These are phyloP conservation scores for Hydropotes inermis DNA, from an alignment of 2,113 vertebrate genomes.

Conservation along the genomic window DNA sequence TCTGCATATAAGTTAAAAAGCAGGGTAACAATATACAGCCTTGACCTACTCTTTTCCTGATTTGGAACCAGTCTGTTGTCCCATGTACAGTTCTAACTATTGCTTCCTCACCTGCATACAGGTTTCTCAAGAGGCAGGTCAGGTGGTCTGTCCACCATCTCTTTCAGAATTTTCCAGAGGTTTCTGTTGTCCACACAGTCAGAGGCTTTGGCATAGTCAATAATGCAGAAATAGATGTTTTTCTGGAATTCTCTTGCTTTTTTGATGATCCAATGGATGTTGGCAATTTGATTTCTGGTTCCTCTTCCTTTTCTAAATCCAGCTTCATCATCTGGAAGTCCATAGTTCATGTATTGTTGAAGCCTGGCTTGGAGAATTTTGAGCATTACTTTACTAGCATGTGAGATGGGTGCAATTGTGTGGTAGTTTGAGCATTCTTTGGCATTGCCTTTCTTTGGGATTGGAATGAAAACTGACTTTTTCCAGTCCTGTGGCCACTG, in stretches of 20 bases:
- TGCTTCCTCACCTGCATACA: not conserved
- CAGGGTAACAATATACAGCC: not conserved
- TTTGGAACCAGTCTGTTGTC: not conserved
- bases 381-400: not conserved
- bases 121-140: not conserved
- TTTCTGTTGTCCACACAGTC: not conserved
- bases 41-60: not conserved
- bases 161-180: not conserved
- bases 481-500: not conserved
- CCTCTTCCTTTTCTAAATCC: not conserved
- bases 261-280: accelerated
- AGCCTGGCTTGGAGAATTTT: not conserved
- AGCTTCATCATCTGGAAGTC: not conserved
- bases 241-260: not conserved
- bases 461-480: not conserved
- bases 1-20: not conserved
- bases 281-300: not conserved
- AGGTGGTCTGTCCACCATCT: not conserved
- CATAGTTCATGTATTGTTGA: not conserved
- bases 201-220: not conserved
- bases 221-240: not conserved
- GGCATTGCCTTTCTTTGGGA: not conserved
- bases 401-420: not conserved
- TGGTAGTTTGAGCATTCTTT: not conserved
- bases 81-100: not conserved